phyloP scores from a whole-genome alignment of 37 sponge, comb jelly and placozoan genomes.

The Crambe crambe region DNA sequence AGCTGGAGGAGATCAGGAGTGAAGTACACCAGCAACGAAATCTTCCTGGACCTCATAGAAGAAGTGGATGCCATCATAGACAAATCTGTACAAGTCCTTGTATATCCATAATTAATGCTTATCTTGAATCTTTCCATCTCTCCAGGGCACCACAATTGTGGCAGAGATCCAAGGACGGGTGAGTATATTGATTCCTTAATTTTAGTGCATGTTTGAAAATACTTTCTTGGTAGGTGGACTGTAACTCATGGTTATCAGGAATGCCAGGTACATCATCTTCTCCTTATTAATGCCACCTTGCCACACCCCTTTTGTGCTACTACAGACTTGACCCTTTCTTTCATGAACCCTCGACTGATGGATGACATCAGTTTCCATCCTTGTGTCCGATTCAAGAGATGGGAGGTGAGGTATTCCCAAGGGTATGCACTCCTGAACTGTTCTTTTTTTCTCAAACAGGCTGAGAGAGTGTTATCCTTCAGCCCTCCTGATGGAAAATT shows the following conservation, averaged over 20 bases:
- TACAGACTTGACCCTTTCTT: slow-evolving; percentile 90
- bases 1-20: slow-evolving; percentile 98
- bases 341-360: slow-evolving; percentile 91
- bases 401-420: slow-evolving; percentile 82
- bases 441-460: slow-evolving; percentile 28
- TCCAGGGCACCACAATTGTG: slow-evolving; percentile 83
- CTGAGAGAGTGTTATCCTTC: slow-evolving; percentile 91
- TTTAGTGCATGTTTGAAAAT: too few relatives aligned
- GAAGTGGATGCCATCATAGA: slow-evolving; percentile 97
- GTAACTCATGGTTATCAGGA: slow-evolving; percentile 72
- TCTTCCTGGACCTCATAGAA: slow-evolving; percentile 95
- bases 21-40: slow-evolving; percentile 96
- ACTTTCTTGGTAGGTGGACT: slow-evolving; percentile 59
- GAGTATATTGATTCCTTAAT: slow-evolving; percentile 2
- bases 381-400: slow-evolving; percentile 93
- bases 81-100: slow-evolving; percentile 63
- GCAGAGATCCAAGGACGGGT: slow-evolving; percentile 93
- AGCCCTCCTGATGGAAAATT: slow-evolving; percentile 97
- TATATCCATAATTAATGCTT: background rate
- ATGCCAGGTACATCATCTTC: slow-evolving; percentile 80
- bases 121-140: background rate
- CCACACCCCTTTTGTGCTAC: background rate
- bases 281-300: background rate
- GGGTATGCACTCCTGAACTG: too few relatives aligned
- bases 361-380: slow-evolving; percentile 99